Conservation (phyloP, 2,888 invertebrate species). For the Bhutanitis thaidina region DNA sequence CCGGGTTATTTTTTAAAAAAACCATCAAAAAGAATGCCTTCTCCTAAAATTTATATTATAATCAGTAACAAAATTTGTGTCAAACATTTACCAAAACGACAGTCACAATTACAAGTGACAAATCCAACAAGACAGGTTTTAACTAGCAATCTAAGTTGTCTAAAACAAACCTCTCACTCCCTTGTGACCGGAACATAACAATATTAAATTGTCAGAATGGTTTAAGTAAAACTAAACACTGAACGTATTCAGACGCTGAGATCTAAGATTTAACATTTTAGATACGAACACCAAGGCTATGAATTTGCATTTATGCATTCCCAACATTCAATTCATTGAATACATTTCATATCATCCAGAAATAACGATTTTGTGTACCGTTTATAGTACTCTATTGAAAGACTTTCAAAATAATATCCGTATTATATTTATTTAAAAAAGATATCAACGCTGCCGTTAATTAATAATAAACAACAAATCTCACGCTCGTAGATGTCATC, state of each 20-base stretch:
- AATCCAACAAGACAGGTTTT: constrained; percentile 11
- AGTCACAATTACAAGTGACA: constrained; percentile 6
- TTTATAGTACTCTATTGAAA: neutral
- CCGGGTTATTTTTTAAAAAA: no score
- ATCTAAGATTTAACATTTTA: constrained; percentile 15
- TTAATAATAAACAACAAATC: no score
- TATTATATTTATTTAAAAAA: no score
- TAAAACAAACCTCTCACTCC: constrained; percentile 17
- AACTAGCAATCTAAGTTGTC: constrained; percentile 1
- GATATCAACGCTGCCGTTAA: no score
- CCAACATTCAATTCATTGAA: constrained; percentile 16
- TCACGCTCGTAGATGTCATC: no score
- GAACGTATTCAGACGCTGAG: neutral
- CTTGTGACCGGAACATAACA: constrained; percentile 16
- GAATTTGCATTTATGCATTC: constrained; percentile 20
- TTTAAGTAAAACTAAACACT: constrained; percentile 17
- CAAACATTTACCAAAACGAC: neutral
- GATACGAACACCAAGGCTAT: constrained; percentile 18
- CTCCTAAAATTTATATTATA: no score
- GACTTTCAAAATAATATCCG: no score
- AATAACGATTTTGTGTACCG: constrained; percentile 10
- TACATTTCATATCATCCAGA: constrained; percentile 16
- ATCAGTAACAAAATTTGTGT: no score
- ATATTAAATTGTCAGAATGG: constrained; percentile 20
- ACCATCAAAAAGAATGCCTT: no score